Evolutionary conservation across 2,888 invertebrate genomes (phyloP), one percentile per base, ranked within the genome.

Genomic region (Himalopsyche anomala): DNA sequence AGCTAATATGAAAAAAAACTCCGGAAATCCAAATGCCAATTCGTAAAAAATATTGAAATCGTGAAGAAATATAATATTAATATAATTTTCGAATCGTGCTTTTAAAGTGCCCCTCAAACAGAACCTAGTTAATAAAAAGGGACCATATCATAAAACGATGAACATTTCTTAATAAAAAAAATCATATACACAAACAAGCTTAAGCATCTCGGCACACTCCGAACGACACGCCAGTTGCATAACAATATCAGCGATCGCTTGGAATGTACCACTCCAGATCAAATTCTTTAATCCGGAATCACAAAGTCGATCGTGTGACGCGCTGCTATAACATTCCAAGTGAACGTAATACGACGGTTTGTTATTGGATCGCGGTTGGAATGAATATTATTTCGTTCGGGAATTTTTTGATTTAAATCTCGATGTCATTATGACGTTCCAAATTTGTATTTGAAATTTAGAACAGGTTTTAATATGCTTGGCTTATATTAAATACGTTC

Each of bases 91-190:
- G 28, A 62, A 62, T 62, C 62, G 19, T 62, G 19, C 28, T 62
- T 19, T 62, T 62, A 62, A 62, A 3, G 19, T 11, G 62, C 8
- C 62, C 62, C 62, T 62, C 62, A 62, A 62, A 62, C 28, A 62
- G 62, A 62, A 62, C 62, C 9, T 62, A 19, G 62, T 62, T 62
- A 62, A 62, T 62, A 62, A 62, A 62, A 62, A 62, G 19, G 62
- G 62, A 62, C 62, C 62, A 62, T 62, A 62, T 62, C 62, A 62
- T 62, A 62, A 62, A 62, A 62, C 62, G 62, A 62, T 62, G 62
- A 62, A 62, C 28, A 62, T 62, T 62, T 62, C 28, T 28, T 62
- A 19, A 62, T 19, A 19, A 62, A 62, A 56, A 62, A 62, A 19
- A 62, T 62, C 62, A 62, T 19, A 62, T 62, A 62, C 62, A 62